These are phyloP conservation scores for Eptatretus atami DNA, from an alignment of 2,797 vertebrate species.

Conservation along the genomic window DNA sequence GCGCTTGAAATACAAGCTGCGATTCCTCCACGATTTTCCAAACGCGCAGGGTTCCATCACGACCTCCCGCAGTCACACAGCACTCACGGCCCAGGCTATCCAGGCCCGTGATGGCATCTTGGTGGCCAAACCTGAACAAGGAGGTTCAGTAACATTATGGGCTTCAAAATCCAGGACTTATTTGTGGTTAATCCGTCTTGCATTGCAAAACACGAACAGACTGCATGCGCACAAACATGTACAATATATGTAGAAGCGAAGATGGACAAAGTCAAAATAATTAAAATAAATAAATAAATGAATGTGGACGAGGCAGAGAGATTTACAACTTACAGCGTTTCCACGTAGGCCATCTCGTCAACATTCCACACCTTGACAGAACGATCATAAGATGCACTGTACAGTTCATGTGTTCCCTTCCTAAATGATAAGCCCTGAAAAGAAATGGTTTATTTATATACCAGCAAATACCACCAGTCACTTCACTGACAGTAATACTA, in stretches of 20 bases:
- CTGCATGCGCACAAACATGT: not conserved
- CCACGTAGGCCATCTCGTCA: conserved; percentile 59
- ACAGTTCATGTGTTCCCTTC: conserved; percentile 52
- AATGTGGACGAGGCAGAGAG: not conserved
- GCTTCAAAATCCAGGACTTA: not conserved
- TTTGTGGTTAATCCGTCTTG: not conserved
- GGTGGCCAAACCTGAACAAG: conserved; percentile 49
- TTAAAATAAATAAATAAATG: not conserved
- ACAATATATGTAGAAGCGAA: not conserved
- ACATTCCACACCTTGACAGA: conserved; percentile 85
- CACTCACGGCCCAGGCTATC: conserved; percentile 58
- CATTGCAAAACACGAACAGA: not conserved
- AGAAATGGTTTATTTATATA: no score
- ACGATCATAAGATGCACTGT: conserved; percentile 65
- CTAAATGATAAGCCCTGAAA: conserved; percentile 56
- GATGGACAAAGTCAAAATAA: not conserved
- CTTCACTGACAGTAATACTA: no score
- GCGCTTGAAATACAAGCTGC: conserved; percentile 66
- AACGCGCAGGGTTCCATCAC: conserved; percentile 48
- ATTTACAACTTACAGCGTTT: conserved; percentile 45
- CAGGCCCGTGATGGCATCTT: conserved; percentile 48
- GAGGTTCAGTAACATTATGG: no score
- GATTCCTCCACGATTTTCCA: conserved; percentile 93
- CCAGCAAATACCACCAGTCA: no score
- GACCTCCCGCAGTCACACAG: conserved; percentile 57